Percentiles rank a stretch among this genome's conserved stretches.
These are phyloP conservation scores for Archaeoteleia sp. DNA, from an alignment of 2,888 invertebrate genomes.

Conservation along the genomic window DNA sequence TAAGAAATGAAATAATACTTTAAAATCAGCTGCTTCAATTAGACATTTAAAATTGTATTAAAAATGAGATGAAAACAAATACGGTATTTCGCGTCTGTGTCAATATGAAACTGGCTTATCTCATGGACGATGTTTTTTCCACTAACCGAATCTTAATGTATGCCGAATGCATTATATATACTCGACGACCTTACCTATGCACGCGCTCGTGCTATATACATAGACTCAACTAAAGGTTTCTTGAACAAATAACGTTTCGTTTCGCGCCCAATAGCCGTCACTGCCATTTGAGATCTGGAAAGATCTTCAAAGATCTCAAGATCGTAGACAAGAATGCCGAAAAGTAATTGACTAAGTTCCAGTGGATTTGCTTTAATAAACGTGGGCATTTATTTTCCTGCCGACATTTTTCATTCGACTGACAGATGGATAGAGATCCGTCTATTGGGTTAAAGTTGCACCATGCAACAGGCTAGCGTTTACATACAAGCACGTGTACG, in stretches of 20 bases:
- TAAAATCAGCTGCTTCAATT: too few relatives aligned
- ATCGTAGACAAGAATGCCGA: slow-evolving; percentile 25
- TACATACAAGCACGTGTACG: slow-evolving; percentile 40
- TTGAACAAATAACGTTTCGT: slow-evolving; percentile 40
- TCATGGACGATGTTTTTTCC: too few relatives aligned
- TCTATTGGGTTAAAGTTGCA: slow-evolving; percentile 55
- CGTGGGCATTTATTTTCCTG: slow-evolving; percentile 27
- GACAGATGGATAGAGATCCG: slow-evolving; percentile 47
- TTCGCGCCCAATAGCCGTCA: slow-evolving; percentile 15
- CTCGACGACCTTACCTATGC: slow-evolving; percentile 4
- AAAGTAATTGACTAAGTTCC: slow-evolving; percentile 34
- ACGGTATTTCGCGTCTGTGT: too few relatives aligned
- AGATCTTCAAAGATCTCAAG: slow-evolving; percentile 30
- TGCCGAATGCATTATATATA: too few relatives aligned
- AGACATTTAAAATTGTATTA: too few relatives aligned
- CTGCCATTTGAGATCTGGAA: slow-evolving; percentile 2
- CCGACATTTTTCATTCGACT: slow-evolving; percentile 19
- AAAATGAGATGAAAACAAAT: too few relatives aligned
- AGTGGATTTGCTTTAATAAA: slow-evolving; percentile 20
- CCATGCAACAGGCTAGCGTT: slow-evolving; percentile 37
- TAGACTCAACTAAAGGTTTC: slow-evolving; percentile 24
- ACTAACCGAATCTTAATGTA: too few relatives aligned
- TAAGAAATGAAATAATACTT: too few relatives aligned
- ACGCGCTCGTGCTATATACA: slow-evolving; percentile 19
- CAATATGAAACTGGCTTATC: too few relatives aligned